Conservation (phyloP, 2,113 vertebrate species). For the Paramormyrops kingsleyae region DNA sequence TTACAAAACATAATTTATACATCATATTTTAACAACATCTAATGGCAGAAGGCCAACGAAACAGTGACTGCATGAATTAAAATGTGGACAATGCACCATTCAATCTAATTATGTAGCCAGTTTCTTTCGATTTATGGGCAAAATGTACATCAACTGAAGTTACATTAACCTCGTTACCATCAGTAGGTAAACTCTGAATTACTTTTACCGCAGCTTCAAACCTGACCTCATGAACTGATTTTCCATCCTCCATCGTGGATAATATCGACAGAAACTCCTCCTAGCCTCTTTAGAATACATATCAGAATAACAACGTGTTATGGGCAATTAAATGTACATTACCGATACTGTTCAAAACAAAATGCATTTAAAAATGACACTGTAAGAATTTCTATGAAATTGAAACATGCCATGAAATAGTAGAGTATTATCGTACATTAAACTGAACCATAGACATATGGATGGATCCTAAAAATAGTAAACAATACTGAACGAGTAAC, state of each 20-base stretch:
- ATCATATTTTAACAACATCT: background rate
- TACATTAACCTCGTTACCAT: constrained; percentile 61
- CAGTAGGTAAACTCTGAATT: constrained; percentile 82
- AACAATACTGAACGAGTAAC: background rate
- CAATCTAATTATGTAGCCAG: background rate
- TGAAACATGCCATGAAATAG: background rate
- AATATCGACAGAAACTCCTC: background rate
- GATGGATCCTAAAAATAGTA: background rate
- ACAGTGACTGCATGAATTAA: background rate
- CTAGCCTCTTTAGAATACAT: background rate
- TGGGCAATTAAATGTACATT: background rate
- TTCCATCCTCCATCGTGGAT: constrained; percentile 64
- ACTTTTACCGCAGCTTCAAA: constrained; percentile 87
- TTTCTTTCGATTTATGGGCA: background rate
- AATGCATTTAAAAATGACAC: background rate
- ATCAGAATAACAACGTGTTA: background rate
- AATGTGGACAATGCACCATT: background rate
- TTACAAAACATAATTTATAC: background rate
- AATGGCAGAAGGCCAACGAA: background rate
- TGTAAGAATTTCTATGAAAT: background rate
- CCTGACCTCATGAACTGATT: constrained; percentile 67
- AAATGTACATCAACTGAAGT: background rate
- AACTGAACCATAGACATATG: background rate
- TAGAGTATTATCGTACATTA: background rate
- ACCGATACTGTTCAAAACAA: background rate